These are phyloP conservation scores for Homarus gammarus DNA, from an alignment of 2,888 invertebrate genomes.

Conservation along the genomic window DNA sequence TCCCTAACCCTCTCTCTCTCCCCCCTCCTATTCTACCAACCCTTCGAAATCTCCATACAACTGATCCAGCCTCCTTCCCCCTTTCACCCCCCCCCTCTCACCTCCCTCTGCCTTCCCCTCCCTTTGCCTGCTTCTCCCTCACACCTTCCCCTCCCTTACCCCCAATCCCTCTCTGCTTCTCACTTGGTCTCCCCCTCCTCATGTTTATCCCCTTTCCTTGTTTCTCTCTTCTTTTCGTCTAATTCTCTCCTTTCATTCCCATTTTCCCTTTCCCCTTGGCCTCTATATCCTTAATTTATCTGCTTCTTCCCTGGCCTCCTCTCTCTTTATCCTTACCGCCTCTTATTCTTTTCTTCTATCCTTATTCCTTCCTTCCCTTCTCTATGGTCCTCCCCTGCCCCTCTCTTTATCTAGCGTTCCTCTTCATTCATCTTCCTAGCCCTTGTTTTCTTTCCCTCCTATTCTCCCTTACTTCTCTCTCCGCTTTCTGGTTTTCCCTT, in stretches of 20 bases:
- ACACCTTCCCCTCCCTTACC: too few relatives aligned
- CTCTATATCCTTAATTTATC: too few relatives aligned
- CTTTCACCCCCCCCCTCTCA: neutral
- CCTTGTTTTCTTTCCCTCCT: neutral
- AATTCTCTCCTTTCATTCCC: too few relatives aligned
- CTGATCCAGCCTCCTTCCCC: too few relatives aligned
- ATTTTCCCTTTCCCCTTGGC: too few relatives aligned
- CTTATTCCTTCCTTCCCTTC: neutral
- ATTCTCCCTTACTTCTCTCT: neutral
- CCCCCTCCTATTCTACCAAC: too few relatives aligned
- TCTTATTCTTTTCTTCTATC: neutral
- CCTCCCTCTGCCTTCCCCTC: neutral
- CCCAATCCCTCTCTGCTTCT: neutral
- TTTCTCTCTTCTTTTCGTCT: neutral
- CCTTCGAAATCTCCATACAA: too few relatives aligned
- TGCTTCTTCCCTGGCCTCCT: neutral
- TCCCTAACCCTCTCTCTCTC: too few relatives aligned
- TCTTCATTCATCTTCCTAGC: neutral
- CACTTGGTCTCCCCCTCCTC: neutral
- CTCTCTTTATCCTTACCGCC: neutral
- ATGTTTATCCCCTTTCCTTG: neutral
- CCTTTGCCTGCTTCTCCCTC: neutral
- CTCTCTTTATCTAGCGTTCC: neutral
- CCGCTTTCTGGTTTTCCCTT: neutral
- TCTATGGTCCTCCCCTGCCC: neutral